These are phyloP conservation scores for Galerucella calmariensis DNA, from an alignment of 2,888 invertebrate species.

Conservation along the genomic window DNA sequence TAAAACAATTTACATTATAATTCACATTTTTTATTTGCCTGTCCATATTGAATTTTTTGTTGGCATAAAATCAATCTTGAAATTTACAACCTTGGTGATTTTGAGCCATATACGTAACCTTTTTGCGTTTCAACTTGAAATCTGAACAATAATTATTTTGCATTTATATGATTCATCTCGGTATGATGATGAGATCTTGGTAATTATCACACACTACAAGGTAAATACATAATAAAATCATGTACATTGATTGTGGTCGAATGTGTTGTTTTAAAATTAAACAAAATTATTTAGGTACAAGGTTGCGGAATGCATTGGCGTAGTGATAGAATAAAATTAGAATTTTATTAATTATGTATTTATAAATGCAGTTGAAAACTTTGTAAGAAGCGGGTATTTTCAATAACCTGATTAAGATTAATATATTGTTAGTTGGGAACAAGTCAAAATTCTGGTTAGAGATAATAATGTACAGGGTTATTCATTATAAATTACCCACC, in stretches of 20 bases:
- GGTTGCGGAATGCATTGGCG: constrained; percentile 1
- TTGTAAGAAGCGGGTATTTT: neutral
- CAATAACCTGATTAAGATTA: neutral
- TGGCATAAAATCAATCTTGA: too few species aligned
- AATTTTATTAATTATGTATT: neutral
- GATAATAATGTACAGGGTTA: too few species aligned
- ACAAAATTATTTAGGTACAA: constrained; percentile 4
- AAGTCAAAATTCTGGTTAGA: too few species aligned
- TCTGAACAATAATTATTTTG: neutral
- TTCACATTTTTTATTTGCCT: too few species aligned
- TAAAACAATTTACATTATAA: too few species aligned
- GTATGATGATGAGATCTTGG: neutral
- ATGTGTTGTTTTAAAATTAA: neutral
- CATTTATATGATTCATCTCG: neutral
- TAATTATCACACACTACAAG: neutral
- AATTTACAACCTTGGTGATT: too few species aligned
- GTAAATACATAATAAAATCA: neutral
- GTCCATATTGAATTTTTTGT: too few species aligned
- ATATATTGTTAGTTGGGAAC: neutral
- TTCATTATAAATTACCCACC: too few species aligned
- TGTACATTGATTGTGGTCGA: neutral
- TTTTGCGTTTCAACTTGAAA: neutral
- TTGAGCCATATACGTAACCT: neutral
- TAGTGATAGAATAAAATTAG: neutral
- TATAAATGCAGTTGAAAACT: neutral